These are phyloP conservation scores for Kuschelorhynchus macadamiae DNA, from an alignment of 2,888 invertebrate species.

Conservation along the genomic window DNA sequence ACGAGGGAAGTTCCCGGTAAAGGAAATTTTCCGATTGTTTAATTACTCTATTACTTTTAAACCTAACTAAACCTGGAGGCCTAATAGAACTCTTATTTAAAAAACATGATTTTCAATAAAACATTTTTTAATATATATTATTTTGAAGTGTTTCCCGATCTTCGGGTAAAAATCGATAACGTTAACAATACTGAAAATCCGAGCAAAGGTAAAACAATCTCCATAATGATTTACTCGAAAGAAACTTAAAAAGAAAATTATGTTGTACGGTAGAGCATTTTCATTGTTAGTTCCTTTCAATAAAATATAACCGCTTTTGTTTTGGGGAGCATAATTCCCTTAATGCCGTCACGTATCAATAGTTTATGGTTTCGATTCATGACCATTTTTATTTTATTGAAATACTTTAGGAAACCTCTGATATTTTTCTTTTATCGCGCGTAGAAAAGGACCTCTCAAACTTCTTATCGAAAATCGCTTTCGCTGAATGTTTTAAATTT, in stretches of 20 bases:
- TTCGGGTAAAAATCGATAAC: no score
- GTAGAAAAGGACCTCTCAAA: no score
- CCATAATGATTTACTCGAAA: constrained; percentile 17
- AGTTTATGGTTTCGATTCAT: constrained; percentile 38
- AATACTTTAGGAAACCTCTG: constrained; percentile 12
- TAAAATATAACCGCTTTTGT: constrained; percentile 42
- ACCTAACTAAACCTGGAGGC: no score
- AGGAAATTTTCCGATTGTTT: no score
- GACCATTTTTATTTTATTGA: constrained; percentile 40
- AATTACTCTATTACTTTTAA: no score
- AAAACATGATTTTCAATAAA: no score
- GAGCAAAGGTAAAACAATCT: constrained; percentile 24
- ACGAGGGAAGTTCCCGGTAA: no score
- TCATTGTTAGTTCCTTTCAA: constrained; percentile 40
- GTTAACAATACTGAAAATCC: constrained; percentile 13
- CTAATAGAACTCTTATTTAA: no score
- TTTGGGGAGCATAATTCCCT: constrained; percentile 18
- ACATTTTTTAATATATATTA: no score
- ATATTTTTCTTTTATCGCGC: background rate
- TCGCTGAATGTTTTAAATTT: no score
- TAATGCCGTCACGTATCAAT: constrained; percentile 25
- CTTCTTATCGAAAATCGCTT: no score
- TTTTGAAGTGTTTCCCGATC: no score
- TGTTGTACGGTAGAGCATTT: constrained; percentile 31
- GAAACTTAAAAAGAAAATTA: constrained; percentile 7